Percentiles rank a stretch among this genome's conserved stretches.
Evolutionary conservation across 2,888 invertebrate genomes (phyloP).

Genomic region (Agonopterix alstromeriana): DNA sequence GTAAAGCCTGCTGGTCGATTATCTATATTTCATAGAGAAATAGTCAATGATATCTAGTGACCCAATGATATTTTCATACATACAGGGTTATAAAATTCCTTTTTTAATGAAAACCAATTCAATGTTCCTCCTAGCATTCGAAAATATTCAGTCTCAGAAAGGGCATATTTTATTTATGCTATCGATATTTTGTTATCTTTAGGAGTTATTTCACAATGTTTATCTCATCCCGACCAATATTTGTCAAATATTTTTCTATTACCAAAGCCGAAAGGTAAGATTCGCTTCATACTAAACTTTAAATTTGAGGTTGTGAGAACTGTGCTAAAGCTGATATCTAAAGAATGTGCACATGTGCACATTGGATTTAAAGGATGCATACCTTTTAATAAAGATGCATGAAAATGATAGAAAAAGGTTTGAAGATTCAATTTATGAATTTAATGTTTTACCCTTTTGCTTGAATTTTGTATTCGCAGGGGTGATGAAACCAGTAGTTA

Average conservation of each 20-base stretch:
- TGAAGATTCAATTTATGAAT: too few relatives aligned
- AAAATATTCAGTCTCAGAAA: conserved; percentile 1
- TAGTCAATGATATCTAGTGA: conserved; percentile 3
- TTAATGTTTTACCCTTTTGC: too few relatives aligned
- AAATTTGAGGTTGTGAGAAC: conserved; percentile 12
- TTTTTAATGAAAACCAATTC: neutral
- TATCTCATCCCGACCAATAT: conserved; percentile 1
- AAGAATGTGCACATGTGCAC: conserved; percentile 7
- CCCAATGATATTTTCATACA: conserved; percentile 6
- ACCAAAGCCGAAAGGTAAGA: too few relatives aligned
- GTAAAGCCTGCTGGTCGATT: conserved; percentile 7
- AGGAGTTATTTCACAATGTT: conserved; percentile 2
- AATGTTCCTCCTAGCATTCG: neutral
- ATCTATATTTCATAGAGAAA: neutral
- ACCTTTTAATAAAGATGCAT: too few relatives aligned
- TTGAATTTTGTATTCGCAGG: too few relatives aligned
- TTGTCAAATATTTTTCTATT: conserved; percentile 1
- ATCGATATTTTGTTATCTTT: conserved; percentile 1
- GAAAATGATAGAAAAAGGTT: too few relatives aligned
- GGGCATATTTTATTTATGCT: neutral
- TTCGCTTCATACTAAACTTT: too few relatives aligned
- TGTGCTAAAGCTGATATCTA: conserved; percentile 5
- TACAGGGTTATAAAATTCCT: conserved; percentile 6
- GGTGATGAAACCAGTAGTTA: too few relatives aligned
- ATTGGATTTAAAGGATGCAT: too few relatives aligned